Evolutionary conservation across 1,140 invertebrate species (phyloP).

Genomic region (Drosophila chauvacae): DNA sequence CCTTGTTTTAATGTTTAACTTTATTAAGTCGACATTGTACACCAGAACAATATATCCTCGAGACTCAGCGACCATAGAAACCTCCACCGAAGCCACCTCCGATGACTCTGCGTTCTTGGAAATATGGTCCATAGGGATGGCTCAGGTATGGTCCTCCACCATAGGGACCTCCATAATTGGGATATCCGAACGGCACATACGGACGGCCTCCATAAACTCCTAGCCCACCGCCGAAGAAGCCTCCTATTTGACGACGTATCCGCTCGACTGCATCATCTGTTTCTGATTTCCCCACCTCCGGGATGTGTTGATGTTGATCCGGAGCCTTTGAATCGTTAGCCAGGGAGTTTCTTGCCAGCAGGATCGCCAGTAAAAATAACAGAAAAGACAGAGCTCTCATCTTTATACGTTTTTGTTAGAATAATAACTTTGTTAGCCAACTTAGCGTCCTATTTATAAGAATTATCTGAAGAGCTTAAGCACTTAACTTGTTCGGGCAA

Average conservation of each 20-base stretch:
- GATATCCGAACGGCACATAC: neutral
- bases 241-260: constrained; percentile 48
- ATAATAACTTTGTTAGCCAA: neutral
- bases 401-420: neutral
- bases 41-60: neutral
- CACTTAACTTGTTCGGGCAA: constrained; percentile 14
- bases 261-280: constrained; percentile 11
- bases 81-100: neutral
- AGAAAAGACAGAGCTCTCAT: constrained; percentile 31
- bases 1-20: constrained; percentile 42
- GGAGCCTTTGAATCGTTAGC: constrained; percentile 6
- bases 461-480: neutral
- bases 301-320: neutral
- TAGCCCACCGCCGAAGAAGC: constrained; percentile 3
- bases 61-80: constrained; percentile 14
- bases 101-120: constrained; percentile 5
- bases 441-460: constrained; percentile 32
- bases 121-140: constrained; percentile 7
- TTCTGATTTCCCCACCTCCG: neutral
- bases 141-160: constrained; percentile 5
- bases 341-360: constrained; percentile 8
- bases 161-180: constrained; percentile 5
- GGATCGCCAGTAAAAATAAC: constrained; percentile 16
- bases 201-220: constrained; percentile 18
- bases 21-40: constrained; percentile 31